These are phyloP conservation scores for Dasypus novemcinctus DNA, from an alignment of 2,113 vertebrate species.

Conservation along the genomic window DNA sequence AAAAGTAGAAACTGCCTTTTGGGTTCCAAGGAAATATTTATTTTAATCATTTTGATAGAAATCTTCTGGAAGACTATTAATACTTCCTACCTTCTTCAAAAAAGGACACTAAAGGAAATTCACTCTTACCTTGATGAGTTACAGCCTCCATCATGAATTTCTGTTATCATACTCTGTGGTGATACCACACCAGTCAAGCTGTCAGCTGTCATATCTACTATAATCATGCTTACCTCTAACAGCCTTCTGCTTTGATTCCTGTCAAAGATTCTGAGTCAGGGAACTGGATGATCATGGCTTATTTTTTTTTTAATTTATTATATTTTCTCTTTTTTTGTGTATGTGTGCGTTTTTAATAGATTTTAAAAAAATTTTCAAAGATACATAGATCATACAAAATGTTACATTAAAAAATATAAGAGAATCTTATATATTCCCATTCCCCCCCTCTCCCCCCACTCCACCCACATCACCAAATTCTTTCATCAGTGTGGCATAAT, in stretches of 20 bases:
- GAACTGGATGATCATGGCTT: conserved; percentile 37
- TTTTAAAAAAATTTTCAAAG: too few species aligned
- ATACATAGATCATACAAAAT: too few species aligned
- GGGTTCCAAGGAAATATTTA: conserved; percentile 12
- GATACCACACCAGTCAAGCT: background rate
- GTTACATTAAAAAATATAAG: too few species aligned
- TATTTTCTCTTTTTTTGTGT: too few species aligned
- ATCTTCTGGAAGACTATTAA: conserved; percentile 51
- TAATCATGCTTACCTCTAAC: background rate
- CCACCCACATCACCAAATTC: too few species aligned
- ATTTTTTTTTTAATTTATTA: too few species aligned
- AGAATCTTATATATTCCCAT: too few species aligned
- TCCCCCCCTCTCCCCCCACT: too few species aligned
- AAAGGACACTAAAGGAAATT: background rate
- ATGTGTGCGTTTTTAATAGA: too few species aligned
- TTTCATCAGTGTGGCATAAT: too few species aligned
- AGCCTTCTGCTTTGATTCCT: conserved; percentile 6
- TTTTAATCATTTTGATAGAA: conserved; percentile 55
- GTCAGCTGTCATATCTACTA: background rate
- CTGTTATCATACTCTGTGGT: background rate
- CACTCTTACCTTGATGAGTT: conserved; percentile 31
- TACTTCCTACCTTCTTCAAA: background rate
- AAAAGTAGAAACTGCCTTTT: conserved; percentile 28
- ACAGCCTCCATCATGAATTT: background rate
- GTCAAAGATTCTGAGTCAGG: background rate